These are phyloP conservation scores for Rynchops niger DNA, from an alignment of 2,113 vertebrate genomes.

Conservation along the genomic window DNA sequence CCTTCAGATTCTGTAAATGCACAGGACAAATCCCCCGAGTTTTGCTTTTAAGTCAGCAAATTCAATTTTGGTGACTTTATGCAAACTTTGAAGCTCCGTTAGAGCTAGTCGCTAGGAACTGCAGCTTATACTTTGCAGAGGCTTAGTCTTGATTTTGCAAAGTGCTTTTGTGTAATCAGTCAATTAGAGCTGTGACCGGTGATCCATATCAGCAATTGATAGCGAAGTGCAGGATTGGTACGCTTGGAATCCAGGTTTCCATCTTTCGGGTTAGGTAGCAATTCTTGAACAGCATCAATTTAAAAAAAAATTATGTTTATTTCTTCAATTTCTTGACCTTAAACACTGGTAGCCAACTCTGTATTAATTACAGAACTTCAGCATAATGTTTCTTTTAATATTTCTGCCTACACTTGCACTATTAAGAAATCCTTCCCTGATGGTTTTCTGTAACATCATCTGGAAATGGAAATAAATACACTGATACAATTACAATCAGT, in stretches of 20 bases:
- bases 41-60: slow-evolving; percentile 20
- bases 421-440: background rate
- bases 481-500: background rate
- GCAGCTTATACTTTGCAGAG: background rate
- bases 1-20: background rate
- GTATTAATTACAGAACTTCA: background rate
- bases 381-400: background rate
- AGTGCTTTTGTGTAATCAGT: slow-evolving; percentile 47
- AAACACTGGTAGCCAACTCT: background rate
- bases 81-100: background rate
- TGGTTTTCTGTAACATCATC: background rate
- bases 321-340: background rate
- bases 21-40: background rate
- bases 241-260: slow-evolving; percentile 6
- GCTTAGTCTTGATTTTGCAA: slow-evolving; percentile 25
- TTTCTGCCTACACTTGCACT: background rate
- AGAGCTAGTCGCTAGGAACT: background rate
- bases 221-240: background rate
- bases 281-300: background rate
- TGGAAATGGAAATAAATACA: background rate
- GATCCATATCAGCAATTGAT: slow-evolving; percentile 46
- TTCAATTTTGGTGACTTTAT: background rate
- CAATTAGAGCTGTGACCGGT: slow-evolving; percentile 33
- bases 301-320: rapidly evolving
- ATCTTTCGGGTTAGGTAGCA: background rate